A percentile compares a stretch with the other conserved stretches of the same genome.
Evolutionary conservation across 2,113 vertebrate species (phyloP).

Genomic region (Carollia perspicillata): DNA sequence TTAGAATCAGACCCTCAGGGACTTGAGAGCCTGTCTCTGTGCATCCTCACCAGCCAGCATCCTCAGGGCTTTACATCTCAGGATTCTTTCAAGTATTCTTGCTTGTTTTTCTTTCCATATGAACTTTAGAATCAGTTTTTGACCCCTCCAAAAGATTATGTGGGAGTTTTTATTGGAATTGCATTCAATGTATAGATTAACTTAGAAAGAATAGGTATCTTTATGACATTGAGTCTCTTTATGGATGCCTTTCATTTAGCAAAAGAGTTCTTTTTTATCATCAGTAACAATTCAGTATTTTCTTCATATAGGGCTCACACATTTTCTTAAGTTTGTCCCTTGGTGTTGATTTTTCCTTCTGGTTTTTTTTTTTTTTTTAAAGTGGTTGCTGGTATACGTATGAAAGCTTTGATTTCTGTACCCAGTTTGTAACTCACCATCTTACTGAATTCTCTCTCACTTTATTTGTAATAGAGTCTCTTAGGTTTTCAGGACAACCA

Average conservation of each 20-base stretch:
- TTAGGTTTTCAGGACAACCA: background rate
- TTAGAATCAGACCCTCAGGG: background rate
- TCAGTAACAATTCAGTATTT: background rate
- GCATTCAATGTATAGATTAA: background rate
- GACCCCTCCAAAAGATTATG: background rate
- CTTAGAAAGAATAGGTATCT: background rate
- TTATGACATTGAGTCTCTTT: background rate
- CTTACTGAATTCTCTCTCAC: background rate
- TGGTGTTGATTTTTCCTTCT: background rate
- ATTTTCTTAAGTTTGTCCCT: background rate
- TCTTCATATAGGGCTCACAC: background rate
- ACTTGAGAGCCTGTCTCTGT: background rate
- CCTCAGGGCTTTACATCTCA: background rate
- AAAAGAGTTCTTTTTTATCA: background rate
- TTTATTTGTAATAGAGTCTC: background rate
- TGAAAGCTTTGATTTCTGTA: background rate
- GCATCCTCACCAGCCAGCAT: background rate
- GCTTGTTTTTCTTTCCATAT: background rate
- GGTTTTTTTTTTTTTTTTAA: too few species aligned
- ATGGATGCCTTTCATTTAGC: background rate
- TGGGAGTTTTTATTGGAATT: background rate
- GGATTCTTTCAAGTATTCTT: background rate
- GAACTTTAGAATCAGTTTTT: background rate
- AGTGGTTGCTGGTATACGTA: background rate
- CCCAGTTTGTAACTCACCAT: background rate